phyloP scores from a whole-genome alignment of 1,140 invertebrate genomes.

The Neotoxoptera formosana region DNA sequence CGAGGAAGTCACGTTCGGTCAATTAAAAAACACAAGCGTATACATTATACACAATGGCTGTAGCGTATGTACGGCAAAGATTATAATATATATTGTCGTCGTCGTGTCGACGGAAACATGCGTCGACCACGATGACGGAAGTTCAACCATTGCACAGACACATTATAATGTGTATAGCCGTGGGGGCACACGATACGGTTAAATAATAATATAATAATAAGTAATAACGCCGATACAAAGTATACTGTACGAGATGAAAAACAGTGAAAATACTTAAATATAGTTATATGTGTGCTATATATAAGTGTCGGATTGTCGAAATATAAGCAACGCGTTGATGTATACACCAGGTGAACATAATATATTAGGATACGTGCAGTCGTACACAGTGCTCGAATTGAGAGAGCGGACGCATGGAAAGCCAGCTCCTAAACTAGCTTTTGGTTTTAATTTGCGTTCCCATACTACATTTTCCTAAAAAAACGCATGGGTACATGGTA shows the following conservation, averaged over 20 bases:
- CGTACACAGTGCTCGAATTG: no score
- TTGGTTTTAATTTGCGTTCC: no score
- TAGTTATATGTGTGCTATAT: not conserved
- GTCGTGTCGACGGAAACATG: conserved; percentile 35
- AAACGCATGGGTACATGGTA: no score
- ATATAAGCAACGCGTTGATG: not conserved
- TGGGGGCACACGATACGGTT: not conserved
- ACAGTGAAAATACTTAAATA: not conserved
- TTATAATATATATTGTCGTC: conserved; percentile 31
- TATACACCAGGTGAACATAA: not conserved
- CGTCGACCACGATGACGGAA: conserved; percentile 5
- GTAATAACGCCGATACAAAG: not conserved
- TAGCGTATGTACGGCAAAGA: not conserved
- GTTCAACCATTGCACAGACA: not conserved
- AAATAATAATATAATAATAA: not conserved
- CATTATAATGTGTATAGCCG: not conserved
- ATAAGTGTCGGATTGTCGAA: not conserved
- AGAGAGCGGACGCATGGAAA: no score
- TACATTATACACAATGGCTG: not conserved
- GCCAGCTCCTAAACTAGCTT: no score
- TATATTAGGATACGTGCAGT: not conserved
- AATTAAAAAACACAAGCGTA: conserved; percentile 50
- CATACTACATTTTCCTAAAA: no score
- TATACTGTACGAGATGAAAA: not conserved
- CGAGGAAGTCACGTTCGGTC: conserved; percentile 53